phyloP scores from a whole-genome alignment of 2,113 vertebrate species.

The Varanus salvator region DNA sequence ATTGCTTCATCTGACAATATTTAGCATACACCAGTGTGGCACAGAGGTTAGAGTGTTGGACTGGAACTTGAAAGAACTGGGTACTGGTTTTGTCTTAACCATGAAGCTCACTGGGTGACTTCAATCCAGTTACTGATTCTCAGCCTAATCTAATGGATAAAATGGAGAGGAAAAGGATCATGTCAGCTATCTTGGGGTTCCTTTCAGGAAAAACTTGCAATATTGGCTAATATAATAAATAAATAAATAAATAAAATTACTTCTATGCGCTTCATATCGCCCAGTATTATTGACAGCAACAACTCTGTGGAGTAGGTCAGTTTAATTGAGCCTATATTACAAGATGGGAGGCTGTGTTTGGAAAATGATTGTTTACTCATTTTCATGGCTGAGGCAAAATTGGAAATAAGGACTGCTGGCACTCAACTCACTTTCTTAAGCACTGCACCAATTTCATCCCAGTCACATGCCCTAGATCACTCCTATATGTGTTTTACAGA shows the following conservation, averaged over 20 bases:
- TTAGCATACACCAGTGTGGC: neutral
- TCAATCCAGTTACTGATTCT: too few species aligned
- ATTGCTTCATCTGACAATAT: slow-evolving; percentile 24
- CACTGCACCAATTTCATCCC: neutral
- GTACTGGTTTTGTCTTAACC: too few species aligned
- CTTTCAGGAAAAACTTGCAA: too few species aligned
- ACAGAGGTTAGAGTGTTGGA: too few species aligned
- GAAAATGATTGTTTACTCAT: neutral
- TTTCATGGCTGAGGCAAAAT: neutral
- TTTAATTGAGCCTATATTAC: neutral
- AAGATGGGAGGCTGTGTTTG: neutral
- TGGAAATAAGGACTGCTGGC: neutral
- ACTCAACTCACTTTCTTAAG: neutral
- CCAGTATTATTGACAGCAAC: neutral
- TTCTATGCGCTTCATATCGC: neutral
- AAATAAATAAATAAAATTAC: too few species aligned
- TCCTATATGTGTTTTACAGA: slow-evolving; percentile 26
- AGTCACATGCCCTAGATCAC: neutral
- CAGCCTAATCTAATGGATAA: too few species aligned
- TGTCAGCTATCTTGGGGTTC: too few species aligned
- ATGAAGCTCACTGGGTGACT: too few species aligned
- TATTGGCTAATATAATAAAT: too few species aligned
- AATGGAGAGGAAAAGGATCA: too few species aligned
- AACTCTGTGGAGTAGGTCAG: neutral
- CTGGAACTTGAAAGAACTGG: too few species aligned